phyloP scores from a whole-genome alignment of 2,888 invertebrate genomes.

The Macropis europaea region DNA sequence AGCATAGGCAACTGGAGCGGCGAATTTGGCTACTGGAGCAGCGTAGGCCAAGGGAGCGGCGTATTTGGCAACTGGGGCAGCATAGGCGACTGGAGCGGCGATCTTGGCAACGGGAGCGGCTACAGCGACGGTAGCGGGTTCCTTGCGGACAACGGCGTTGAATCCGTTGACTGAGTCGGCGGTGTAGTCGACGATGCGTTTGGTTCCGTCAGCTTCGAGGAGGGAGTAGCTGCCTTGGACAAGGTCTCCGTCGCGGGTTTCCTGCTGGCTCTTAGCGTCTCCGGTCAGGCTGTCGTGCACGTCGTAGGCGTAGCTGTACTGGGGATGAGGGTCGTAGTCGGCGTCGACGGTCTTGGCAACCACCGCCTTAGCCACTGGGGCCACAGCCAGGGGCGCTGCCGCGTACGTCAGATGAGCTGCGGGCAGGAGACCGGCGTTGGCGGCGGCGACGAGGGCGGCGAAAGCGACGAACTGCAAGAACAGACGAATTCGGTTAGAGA shows the following conservation, averaged over 20 bases:
- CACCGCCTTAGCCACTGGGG: conserved; percentile 68
- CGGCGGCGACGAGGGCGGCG: conserved; percentile 76
- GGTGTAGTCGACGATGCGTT: conserved; percentile 74
- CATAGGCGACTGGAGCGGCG: conserved; percentile 69
- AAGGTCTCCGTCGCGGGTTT: conserved; percentile 74
- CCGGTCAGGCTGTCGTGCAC: conserved; percentile 74
- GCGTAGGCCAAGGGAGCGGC: conserved; percentile 69
- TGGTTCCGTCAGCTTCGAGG: conserved; percentile 80
- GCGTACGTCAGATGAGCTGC: conserved; percentile 74
- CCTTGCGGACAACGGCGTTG: conserved; percentile 76
- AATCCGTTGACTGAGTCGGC: conserved; percentile 75
- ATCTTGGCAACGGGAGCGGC: conserved; percentile 47
- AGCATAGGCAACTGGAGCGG: conserved; percentile 47
- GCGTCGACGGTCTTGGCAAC: conserved; percentile 70
- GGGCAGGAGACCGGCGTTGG: conserved; percentile 80
- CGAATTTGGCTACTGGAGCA: conserved; percentile 67
- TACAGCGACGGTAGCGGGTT: conserved; percentile 66
- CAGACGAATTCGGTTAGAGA: neutral
- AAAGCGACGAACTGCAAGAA: conserved; percentile 72
- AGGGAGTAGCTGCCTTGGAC: conserved; percentile 79
- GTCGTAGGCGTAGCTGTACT: conserved; percentile 75
- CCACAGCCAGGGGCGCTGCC: conserved; percentile 73
- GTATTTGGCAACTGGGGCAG: conserved; percentile 78
- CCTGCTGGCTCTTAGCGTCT: conserved; percentile 74
- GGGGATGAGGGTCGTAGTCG: conserved; percentile 76